phyloP scores from a whole-genome alignment of 1,140 invertebrate species.

The Brachionus angularis region DNA sequence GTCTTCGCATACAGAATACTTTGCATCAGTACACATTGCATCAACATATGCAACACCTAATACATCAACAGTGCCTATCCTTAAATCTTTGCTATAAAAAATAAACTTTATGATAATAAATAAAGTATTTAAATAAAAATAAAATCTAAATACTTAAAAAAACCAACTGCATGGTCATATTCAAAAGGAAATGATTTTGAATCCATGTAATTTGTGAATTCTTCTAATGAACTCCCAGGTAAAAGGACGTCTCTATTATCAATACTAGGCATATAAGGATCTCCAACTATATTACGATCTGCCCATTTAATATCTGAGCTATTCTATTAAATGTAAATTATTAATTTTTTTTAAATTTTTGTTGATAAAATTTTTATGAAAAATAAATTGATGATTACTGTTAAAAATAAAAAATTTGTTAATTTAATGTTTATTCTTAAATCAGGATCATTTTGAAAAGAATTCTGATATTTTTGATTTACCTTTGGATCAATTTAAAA shows the following conservation, averaged over 20 bases:
- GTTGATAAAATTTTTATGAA: neutral
- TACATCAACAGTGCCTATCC: neutral
- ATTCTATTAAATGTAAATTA: neutral
- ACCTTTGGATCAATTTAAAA: slow-evolving; percentile 11
- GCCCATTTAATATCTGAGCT: neutral
- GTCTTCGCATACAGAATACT: slow-evolving; percentile 28
- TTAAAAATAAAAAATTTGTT: slow-evolving; percentile 22
- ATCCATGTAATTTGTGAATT: slow-evolving; percentile 23
- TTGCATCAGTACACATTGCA: neutral
- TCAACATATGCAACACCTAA: slow-evolving; percentile 13
- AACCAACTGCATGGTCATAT: slow-evolving; percentile 35
- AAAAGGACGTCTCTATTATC: slow-evolving; percentile 2
- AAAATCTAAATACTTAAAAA: slow-evolving; percentile 9
- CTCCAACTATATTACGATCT: slow-evolving; percentile 2
- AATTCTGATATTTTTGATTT: slow-evolving; percentile 30
- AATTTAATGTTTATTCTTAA: slow-evolving; percentile 8
- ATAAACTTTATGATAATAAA: slow-evolving; percentile 11
- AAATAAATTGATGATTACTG: slow-evolving; percentile 8
- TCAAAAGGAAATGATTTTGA: slow-evolving; percentile 28
- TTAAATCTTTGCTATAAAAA: slow-evolving; percentile 26
- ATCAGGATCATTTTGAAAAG: slow-evolving; percentile 8
- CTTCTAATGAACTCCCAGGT: neutral
- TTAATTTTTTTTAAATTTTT: neutral
- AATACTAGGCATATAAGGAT: neutral
- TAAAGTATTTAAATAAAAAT: neutral